phyloP scores from a whole-genome alignment of 37 sponge, comb jelly and placozoan genomes.

The Mnemiopsis leidyi region DNA sequence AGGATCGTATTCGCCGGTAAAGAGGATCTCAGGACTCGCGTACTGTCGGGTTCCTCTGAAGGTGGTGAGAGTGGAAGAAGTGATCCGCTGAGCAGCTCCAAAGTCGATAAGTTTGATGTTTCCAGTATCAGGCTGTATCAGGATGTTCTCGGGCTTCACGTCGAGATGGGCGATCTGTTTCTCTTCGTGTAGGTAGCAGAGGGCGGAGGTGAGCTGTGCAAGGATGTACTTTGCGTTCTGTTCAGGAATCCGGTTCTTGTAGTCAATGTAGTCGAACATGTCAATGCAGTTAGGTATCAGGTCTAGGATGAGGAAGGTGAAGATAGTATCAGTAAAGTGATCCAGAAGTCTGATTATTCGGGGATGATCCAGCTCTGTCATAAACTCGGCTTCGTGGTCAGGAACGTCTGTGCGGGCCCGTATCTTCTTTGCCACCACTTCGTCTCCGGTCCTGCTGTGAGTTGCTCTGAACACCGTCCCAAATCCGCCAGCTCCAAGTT shows the following conservation, averaged over 20 bases:
- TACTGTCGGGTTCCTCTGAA: slow-evolving; percentile 64
- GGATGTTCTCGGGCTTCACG: slow-evolving; percentile 63
- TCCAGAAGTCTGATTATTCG: slow-evolving; percentile 44
- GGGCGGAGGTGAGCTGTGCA: not conserved
- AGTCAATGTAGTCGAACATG: slow-evolving; percentile 62
- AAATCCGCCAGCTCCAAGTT: slow-evolving; percentile 20
- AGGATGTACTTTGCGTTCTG: slow-evolving; percentile 45
- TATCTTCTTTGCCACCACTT: slow-evolving; percentile 63
- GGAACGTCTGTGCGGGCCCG: not conserved
- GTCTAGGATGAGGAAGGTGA: slow-evolving; percentile 46
- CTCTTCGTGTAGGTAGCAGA: slow-evolving; percentile 56
- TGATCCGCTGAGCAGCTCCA: slow-evolving; percentile 39
- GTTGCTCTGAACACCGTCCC: slow-evolving; percentile 18
- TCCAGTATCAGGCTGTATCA: not conserved
- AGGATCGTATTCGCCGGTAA: not conserved
- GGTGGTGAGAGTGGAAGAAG: not conserved
- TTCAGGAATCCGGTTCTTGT: slow-evolving; percentile 11
- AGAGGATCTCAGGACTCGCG: slow-evolving; percentile 56
- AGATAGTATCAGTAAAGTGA: not conserved
- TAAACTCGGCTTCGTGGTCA: not conserved
- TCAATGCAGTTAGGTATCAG: slow-evolving; percentile 29
- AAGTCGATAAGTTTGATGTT: slow-evolving; percentile 60
- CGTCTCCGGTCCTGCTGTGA: not conserved
- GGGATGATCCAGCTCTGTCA: slow-evolving; percentile 44
- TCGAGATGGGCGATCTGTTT: slow-evolving; percentile 18